These are phyloP conservation scores for Apodemia duryi DNA, from an alignment of 2,888 invertebrate genomes.

Conservation along the genomic window DNA sequence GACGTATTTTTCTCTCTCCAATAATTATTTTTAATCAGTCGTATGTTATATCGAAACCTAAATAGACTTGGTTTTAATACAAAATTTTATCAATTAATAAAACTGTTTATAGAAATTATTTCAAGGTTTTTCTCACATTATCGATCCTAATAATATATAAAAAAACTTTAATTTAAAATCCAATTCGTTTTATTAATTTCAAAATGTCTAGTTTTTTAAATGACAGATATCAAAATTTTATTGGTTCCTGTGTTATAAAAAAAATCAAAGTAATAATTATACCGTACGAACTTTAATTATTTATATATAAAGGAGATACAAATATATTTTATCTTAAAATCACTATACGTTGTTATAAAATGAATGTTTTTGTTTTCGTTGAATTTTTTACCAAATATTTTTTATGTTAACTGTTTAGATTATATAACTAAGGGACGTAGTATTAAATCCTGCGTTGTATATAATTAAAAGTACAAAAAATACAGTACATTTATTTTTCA, in stretches of 20 bases:
- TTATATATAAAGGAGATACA: slow-evolving; percentile 5
- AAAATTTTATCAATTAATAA: too few species aligned
- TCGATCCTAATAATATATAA: too few species aligned
- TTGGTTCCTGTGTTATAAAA: not conserved
- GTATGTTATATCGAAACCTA: too few species aligned
- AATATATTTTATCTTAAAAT: slow-evolving; percentile 1
- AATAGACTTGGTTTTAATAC: too few species aligned
- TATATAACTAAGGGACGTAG: not conserved
- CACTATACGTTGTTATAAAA: slow-evolving; percentile 8
- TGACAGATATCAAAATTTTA: not conserved
- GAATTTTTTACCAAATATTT: slow-evolving; percentile 20
- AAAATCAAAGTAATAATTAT: too few species aligned
- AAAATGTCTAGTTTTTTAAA: too few species aligned
- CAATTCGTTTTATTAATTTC: too few species aligned
- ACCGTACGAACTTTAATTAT: not conserved
- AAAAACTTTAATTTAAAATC: too few species aligned
- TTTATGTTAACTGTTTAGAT: slow-evolving; percentile 1
- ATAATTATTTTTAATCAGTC: too few species aligned
- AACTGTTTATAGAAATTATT: too few species aligned
- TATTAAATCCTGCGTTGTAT: slow-evolving; percentile 9
- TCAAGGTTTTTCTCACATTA: too few species aligned
- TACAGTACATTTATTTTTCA: slow-evolving; percentile 12
- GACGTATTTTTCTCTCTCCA: too few species aligned
- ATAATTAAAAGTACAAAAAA: slow-evolving; percentile 17
- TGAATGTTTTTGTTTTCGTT: slow-evolving; percentile 16